These are phyloP conservation scores for Arge pagana DNA, from an alignment of 2,888 invertebrate genomes.

Conservation along the genomic window DNA sequence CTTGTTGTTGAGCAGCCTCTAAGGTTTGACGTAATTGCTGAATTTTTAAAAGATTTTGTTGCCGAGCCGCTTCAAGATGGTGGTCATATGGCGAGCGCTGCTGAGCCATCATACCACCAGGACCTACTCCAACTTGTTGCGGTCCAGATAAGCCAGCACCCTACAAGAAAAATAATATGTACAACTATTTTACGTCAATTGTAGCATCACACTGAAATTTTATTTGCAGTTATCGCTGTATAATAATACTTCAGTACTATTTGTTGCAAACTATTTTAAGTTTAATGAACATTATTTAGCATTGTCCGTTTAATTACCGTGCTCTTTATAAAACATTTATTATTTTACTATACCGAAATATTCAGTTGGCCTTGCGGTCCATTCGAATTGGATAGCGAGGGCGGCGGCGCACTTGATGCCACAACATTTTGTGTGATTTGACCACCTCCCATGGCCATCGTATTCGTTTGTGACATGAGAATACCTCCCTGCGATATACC, in stretches of 20 bases:
- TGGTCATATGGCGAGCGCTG: slow-evolving; percentile 62
- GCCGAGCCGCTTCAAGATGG: slow-evolving; percentile 73
- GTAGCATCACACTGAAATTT: not conserved
- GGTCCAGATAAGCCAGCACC: slow-evolving; percentile 46
- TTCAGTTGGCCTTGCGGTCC: slow-evolving; percentile 51
- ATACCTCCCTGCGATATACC: slow-evolving; percentile 58
- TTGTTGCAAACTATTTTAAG: not conserved
- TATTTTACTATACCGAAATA: slow-evolving; percentile 47
- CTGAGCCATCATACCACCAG: slow-evolving; percentile 44
- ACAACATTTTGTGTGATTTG: slow-evolving; percentile 64
- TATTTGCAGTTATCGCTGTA: not conserved
- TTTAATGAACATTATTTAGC: slow-evolving; percentile 4
- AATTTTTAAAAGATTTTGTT: slow-evolving; percentile 80
- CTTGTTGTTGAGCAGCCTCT: slow-evolving; percentile 79
- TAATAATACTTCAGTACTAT: not conserved
- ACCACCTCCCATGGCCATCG: slow-evolving; percentile 65
- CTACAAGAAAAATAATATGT: slow-evolving; percentile 27
- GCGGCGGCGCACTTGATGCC: slow-evolving; percentile 54
- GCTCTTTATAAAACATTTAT: no score
- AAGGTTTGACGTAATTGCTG: slow-evolving; percentile 76
- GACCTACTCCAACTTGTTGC: slow-evolving; percentile 45
- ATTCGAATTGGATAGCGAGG: slow-evolving; percentile 42
- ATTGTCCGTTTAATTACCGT: no score
- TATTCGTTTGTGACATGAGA: slow-evolving; percentile 60
- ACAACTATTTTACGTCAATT: no score